Evolutionary conservation across 2,888 invertebrate species (phyloP), one percentile per base, ranked within the genome.

Genomic region (Leptinotarsa juncta): DNA sequence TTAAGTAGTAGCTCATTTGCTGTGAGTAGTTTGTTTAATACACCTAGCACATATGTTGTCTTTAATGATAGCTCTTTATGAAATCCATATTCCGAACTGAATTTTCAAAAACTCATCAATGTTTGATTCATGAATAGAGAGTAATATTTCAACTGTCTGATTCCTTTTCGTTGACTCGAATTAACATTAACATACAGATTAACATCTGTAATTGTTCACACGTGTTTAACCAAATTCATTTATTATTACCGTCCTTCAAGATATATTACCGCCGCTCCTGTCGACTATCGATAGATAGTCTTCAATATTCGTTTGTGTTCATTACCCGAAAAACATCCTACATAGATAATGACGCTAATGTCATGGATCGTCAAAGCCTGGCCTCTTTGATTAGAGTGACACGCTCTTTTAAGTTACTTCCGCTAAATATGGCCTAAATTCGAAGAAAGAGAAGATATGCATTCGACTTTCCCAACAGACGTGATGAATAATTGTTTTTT

Each of bases 251-350:
- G 57, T 57, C 20, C 57, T 57, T 57, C 57, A 57, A 57, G 23
- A 23, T 15, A 15, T 14, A 57, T 5, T 10, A 14, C 57, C 14
- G 23, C 57, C 57, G 57, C 57, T 57, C 23, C 57, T 23, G 51
- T 51, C n/a, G 15, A 15, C 51, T 51, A 16, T 15, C 51, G 4
- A 51, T n/a, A 51, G 4, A 51, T n/a, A 51, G 51, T 16, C 51
- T 51, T 51, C 16, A 20, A 23, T 57, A 57, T 57, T 62, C 32
- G 42, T 62, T 62, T 62, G 62, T 42, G 62, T 42, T 62, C 42
- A 62, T 62, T 62, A 62, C 32, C 42, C 62, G 62, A 42, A 62
- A 62, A 62, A 32, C n/a, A 62, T 62, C 62, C 42, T 7, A 62
- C 42, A 42, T 42, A n/a, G 15, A 32, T 62, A 42, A 62, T 62